phyloP scores from a whole-genome alignment of 2,797 vertebrate species.

The Pangasius krempfi region DNA sequence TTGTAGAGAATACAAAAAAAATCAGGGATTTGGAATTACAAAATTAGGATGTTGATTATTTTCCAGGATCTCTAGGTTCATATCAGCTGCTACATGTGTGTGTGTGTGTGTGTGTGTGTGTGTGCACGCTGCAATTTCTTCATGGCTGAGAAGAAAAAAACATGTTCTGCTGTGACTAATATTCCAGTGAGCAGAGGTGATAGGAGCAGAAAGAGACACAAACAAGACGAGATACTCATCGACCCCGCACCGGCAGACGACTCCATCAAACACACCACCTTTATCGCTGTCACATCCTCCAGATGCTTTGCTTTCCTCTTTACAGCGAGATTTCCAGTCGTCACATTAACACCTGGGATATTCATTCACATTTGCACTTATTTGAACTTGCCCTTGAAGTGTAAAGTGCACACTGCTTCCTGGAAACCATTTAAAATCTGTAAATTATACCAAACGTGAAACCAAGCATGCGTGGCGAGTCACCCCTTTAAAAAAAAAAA shows the following conservation, averaged over 20 bases:
- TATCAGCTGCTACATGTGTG: not conserved
- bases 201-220: constrained; percentile 60
- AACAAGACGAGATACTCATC: not conserved
- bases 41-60: not conserved
- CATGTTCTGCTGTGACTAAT: not conserved
- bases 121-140: not conserved
- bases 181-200: constrained; percentile 60
- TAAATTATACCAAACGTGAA: not conserved
- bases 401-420: not conserved
- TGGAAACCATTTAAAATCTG: not conserved
- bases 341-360: not conserved
- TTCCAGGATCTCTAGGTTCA: not conserved
- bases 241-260: not conserved
- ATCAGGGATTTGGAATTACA: constrained; percentile 11
- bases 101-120: constrained; percentile 1
- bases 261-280: constrained; percentile 9
- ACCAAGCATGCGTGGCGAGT: not conserved
- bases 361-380: not conserved
- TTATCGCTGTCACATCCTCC: not conserved
- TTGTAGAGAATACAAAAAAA: not conserved
- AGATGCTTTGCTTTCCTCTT: not conserved
- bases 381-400: not conserved
- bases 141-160: not conserved
- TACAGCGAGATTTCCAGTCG: not conserved
- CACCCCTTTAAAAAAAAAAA: constrained; percentile 39